Conservation (phyloP, 1,140 invertebrate species). For the Planococcus citri region DNA sequence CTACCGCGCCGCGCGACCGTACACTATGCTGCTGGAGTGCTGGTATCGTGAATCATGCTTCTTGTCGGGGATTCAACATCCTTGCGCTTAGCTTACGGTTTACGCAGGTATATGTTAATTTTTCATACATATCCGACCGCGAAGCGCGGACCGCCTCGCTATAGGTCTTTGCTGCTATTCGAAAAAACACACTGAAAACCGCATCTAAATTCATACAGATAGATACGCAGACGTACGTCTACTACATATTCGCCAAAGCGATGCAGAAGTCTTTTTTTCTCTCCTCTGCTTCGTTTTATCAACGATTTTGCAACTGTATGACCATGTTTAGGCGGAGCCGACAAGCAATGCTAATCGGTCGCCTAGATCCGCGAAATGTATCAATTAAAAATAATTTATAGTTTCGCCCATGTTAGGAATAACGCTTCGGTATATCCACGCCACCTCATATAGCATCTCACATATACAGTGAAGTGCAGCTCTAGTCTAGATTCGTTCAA, state of each 20-base stretch:
- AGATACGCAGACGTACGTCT: too few relatives aligned
- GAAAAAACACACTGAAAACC: neutral
- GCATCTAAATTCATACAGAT: neutral
- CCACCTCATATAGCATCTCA: too few relatives aligned
- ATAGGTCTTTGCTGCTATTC: too few relatives aligned
- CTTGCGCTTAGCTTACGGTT: neutral
- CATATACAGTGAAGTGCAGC: too few relatives aligned
- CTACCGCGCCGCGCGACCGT: too few relatives aligned
- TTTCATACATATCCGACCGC: neutral
- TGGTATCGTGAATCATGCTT: conserved; percentile 19
- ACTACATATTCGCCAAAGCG: too few relatives aligned
- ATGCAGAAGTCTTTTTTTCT: too few relatives aligned
- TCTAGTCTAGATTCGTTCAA: too few relatives aligned
- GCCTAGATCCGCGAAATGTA: neutral
- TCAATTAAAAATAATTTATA: conserved; percentile 3
- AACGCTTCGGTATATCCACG: neutral
- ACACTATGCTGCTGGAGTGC: neutral
- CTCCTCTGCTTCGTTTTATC: neutral
- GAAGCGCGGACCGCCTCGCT: too few relatives aligned
- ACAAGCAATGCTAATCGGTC: neutral
- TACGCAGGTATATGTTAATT: conserved; percentile 14
- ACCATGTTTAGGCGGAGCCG: neutral
- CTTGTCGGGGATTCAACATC: neutral
- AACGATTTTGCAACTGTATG: neutral
- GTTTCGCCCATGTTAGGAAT: neutral